Conservation (phyloP, 2,113 vertebrate species). For the Craseonycteris thonglongyai region DNA sequence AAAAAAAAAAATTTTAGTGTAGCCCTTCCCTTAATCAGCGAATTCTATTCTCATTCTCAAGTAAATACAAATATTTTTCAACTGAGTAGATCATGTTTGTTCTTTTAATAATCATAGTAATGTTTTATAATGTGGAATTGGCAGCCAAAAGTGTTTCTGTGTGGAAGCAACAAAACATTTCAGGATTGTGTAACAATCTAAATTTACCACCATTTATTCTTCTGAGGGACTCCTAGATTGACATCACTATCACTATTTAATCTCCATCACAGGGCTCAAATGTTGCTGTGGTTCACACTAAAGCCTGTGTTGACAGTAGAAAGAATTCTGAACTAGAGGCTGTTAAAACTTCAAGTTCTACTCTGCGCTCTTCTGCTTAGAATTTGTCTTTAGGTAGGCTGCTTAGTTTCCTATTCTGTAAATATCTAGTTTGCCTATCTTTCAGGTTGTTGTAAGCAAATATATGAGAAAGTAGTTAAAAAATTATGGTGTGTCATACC, state of each 20-base stretch:
- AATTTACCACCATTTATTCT: constrained; percentile 8
- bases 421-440: neutral
- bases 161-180: neutral
- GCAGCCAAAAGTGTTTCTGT: neutral
- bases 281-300: neutral
- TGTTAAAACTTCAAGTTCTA: neutral
- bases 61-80: constrained; percentile 11
- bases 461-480: constrained; percentile 2
- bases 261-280: neutral
- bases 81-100: neutral
- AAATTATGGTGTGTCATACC: neutral
- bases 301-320: neutral
- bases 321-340: neutral
- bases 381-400: neutral
- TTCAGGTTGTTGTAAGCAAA: neutral
- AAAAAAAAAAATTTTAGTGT: neutral
- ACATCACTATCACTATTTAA: neutral
- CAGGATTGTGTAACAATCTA: neutral
- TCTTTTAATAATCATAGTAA: constrained; percentile 30
- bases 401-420: neutral
- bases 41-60: constrained; percentile 35
- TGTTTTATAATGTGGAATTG: neutral
- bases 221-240: neutral
- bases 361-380: neutral
- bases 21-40: neutral